A percentile compares a stretch with the other conserved stretches of the same genome.
phyloP scores from a whole-genome alignment of 2,888 invertebrate species.

The Cordilura impudica region DNA sequence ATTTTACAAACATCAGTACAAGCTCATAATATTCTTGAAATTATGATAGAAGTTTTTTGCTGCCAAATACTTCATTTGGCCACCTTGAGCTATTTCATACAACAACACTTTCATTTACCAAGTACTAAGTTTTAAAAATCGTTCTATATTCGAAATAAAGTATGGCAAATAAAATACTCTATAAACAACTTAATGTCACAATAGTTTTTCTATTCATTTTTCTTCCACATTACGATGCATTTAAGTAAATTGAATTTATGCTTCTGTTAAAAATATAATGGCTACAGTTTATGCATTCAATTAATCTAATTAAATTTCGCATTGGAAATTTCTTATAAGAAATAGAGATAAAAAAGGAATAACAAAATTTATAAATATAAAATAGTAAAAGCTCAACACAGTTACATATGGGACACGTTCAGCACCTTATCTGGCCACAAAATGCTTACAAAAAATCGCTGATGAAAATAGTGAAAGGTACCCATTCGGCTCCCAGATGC shows the following conservation, averaged over 20 bases:
- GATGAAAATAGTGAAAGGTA: no score
- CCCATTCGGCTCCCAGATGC: no score
- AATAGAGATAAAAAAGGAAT: no score
- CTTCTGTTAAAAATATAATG: not conserved
- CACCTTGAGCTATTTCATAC: not conserved
- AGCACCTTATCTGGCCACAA: no score
- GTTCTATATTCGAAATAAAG: not conserved
- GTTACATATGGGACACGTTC: no score
- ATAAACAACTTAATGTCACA: conserved; percentile 35
- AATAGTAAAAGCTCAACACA: no score
- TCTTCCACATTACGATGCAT: not conserved
- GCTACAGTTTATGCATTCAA: conserved; percentile 39
- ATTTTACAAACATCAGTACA: no score
- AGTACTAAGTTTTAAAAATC: not conserved
- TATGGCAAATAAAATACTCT: conserved; percentile 1
- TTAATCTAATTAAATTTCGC: conserved; percentile 46
- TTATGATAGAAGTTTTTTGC: no score
- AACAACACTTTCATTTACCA: not conserved
- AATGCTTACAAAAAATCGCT: no score
- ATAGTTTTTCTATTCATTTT: conserved; percentile 26
- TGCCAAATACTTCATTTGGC: not conserved
- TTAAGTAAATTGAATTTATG: not conserved
- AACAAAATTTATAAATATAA: no score
- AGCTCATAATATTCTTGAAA: no score
- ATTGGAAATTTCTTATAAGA: no score